A percentile compares a stretch with the other conserved stretches of the same genome.
Conservation (phyloP, 2,797 vertebrate species). For the Tamandua tetradactyla region DNA sequence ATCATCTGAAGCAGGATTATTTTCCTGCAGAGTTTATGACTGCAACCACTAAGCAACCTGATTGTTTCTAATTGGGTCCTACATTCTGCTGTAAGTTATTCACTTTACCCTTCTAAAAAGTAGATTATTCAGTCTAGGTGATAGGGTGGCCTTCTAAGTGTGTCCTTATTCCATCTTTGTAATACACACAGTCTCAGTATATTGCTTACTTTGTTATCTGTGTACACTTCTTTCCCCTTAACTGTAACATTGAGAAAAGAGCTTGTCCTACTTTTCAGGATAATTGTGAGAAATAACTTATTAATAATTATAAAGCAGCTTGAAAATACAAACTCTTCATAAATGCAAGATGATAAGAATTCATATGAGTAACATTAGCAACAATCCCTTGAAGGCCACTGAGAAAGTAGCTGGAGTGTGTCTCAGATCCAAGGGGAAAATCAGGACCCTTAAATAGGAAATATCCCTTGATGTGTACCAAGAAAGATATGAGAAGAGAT, state of each 20-base stretch:
- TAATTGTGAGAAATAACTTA: conserved; percentile 63
- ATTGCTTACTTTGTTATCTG: neutral
- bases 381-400: neutral
- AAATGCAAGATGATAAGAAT: conserved; percentile 53
- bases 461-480: neutral
- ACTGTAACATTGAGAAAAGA: neutral
- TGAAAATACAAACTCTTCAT: conserved; percentile 54
- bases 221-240: neutral
- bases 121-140: neutral
- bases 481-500: neutral
- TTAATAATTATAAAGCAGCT: conserved; percentile 61
- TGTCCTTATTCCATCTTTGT: neutral
- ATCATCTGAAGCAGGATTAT: neutral
- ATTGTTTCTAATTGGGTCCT: conserved; percentile 29
- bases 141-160: neutral
- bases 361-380: neutral
- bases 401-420: neutral
- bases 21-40: neutral
- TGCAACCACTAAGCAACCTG: neutral
- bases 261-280: conserved; percentile 49
- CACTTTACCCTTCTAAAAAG: neutral
- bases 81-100: neutral
- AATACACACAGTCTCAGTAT: neutral
- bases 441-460: neutral
- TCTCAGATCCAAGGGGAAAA: neutral